Evolutionary conservation across 2,888 invertebrate genomes (phyloP).

Genomic region (Nineta flava): DNA sequence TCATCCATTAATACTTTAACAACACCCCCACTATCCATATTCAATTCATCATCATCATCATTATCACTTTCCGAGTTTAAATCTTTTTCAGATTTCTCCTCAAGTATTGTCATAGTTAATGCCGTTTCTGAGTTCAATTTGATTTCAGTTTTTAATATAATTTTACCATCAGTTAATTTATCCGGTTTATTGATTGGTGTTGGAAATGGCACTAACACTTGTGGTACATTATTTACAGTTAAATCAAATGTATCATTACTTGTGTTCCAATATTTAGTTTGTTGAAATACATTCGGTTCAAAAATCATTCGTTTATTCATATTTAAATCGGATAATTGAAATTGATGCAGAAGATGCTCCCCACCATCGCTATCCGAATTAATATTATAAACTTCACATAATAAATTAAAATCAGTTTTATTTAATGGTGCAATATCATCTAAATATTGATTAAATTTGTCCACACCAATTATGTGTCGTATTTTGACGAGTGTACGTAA

Average conservation of each 20-base stretch:
- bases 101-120: constrained; percentile 70
- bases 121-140: constrained; percentile 65
- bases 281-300: neutral
- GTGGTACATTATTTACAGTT: neutral
- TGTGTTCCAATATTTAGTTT: neutral
- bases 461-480: constrained; percentile 46
- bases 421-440: constrained; percentile 28
- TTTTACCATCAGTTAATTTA: constrained; percentile 35
- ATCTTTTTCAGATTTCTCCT: constrained; percentile 32
- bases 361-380: neutral
- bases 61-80: constrained; percentile 8
- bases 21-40: constrained; percentile 33
- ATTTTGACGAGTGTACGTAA: constrained; percentile 53
- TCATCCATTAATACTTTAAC: constrained; percentile 42
- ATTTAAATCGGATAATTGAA: constrained; percentile 6
- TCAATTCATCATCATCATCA: constrained; percentile 24
- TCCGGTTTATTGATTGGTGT: neutral
- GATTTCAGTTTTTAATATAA: constrained; percentile 71
- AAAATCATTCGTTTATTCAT: neutral
- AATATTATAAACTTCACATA: constrained; percentile 42
- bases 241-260: neutral
- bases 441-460: constrained; percentile 42
- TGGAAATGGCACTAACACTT: neutral
- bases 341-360: neutral
- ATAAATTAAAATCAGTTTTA: constrained; percentile 37